Base-by-base conservation (phyloP, 2,888 invertebrate genomes). In the Drosophila kambysellisi region DNA sequence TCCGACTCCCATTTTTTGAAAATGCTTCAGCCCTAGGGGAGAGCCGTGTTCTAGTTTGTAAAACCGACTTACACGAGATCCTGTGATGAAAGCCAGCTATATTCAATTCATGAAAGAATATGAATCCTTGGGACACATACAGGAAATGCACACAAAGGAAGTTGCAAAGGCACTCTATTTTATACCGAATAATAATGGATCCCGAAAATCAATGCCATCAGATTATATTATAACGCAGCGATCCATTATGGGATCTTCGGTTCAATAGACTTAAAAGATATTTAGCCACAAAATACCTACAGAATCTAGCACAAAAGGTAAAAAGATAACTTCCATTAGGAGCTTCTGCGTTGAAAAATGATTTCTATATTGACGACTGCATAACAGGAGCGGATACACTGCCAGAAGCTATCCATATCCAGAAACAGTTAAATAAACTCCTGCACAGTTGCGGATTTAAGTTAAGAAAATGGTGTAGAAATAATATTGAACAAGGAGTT, bases 291-390 rank as follows among this genome's bases (percentile, higher is more conserved):
- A 35, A 35, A 12, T 12, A 12, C 2, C 12, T 12, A 12, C 35
- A 35, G 5, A 5, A 5, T 12, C 35, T 35, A 5, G 35, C 35
- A 35, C 12, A 12, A 35, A 35, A 37, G 35, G 35, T 15, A 12
- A 37, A 37, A 15, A 15, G 15, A 15, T 12, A 37, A 37, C 15
- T 41, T 41, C n/a, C 4, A n/a, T 41, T 41, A 4, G 9, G 41
- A 41, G n/a, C 41, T 41, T n/a, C 41, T n/a, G 41, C 41, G 3
- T 41, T 41, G n/a, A n/a, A 41, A 8, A 41, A 41, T 41, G 17
- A 41, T 41, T 41, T 41, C 9, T 41, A 41, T 41, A n/a, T 41
- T 41, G 41, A 41, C 41, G n/a, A 41, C n/a, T n/a, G 41, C n/a
- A 6, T 41, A 41, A n/a, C 41, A 7, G 41, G 41, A 9, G n/a